These are phyloP conservation scores for Candoia aspera DNA, from an alignment of 2,113 vertebrate genomes.

Conservation along the genomic window DNA sequence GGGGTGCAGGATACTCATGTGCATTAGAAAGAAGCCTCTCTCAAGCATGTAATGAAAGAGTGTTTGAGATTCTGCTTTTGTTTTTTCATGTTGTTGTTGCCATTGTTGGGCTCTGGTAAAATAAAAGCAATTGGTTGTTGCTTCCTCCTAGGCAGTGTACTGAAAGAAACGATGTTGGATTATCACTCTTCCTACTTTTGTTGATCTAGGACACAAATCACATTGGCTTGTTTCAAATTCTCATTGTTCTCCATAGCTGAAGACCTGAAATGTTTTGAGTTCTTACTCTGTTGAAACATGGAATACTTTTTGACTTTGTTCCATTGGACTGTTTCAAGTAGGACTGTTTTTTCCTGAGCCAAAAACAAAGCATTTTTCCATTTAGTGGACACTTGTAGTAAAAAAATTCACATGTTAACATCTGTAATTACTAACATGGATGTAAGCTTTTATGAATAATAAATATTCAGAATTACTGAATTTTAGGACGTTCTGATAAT, in stretches of 20 bases:
- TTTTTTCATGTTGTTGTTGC: not conserved
- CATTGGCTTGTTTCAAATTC: not conserved
- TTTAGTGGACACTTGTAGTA: not conserved
- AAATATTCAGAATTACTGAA: not conserved
- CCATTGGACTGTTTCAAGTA: no score
- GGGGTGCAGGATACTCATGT: no score
- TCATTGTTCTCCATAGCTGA: not conserved
- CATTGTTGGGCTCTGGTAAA: not conserved
- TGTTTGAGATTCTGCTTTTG: not conserved
- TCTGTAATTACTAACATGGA: not conserved
- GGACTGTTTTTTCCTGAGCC: not conserved
- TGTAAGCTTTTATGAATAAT: not conserved
- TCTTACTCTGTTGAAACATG: not conserved
- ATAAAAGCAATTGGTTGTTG: not conserved
- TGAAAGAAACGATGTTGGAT: not conserved
- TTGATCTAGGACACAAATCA: not conserved
- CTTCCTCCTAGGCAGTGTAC: not conserved
- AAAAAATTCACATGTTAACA: not conserved
- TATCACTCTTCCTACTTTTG: not conserved
- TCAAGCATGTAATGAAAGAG: not conserved
- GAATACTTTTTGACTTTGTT: not conserved
- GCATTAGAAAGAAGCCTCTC: not conserved
- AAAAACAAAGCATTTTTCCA: not conserved
- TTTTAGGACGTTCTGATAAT: not conserved
- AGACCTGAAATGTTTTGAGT: not conserved